Base-by-base conservation (phyloP, 2,888 invertebrate genomes). In the Cryptus viduatorius region DNA sequence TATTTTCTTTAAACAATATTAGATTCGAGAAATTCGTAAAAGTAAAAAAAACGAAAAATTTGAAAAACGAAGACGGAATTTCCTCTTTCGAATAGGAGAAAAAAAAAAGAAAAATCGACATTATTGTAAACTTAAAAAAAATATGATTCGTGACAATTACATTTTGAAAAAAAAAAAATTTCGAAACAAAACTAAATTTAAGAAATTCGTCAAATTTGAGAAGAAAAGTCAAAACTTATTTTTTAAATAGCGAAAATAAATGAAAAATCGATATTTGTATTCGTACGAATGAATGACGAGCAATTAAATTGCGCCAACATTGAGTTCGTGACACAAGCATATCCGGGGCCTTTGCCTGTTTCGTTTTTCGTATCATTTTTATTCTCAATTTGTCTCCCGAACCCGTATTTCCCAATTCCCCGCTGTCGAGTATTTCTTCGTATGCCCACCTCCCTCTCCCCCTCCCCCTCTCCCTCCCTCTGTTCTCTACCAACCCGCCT, bases 401-500 rank as follows among this genome's bases (percentile, higher is more conserved):
- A 46, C 59, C 24, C 19, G 29, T 64, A 44, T 24, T n/a, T 24
- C 42, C 29, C 37, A 7, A 31, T n/a, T 59, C 44, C 3, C 8
- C 46, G 72, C 56, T 72, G 14, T 56, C 24, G 29, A 29, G 37
- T 44, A 46, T 59, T 46, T 29, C n/a, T 59, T 72, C 61, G 29
- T 75, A 31, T 14, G 16, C n/a, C 59, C 16, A 29, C 29, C 50
- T 69, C 53, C 37, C 14, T 5, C 14, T n/a, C 12, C 16, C 50
- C n/a, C 12, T 10, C 50, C 2, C n/a, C 4, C 16, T 12, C 53
- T 37, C 19, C 59, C 37, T 69, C 71, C 56, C 65, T 14, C 61
- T 42, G 56, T 83, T 79, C 31, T 71, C 68, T 53, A 19, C 53
- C 19, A 24, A 14, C 68, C 65, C 48, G 53, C 67, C 67, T 37